These are phyloP conservation scores for Lonchura striata DNA, from an alignment of 2,113 vertebrate genomes.

Conservation along the genomic window DNA sequence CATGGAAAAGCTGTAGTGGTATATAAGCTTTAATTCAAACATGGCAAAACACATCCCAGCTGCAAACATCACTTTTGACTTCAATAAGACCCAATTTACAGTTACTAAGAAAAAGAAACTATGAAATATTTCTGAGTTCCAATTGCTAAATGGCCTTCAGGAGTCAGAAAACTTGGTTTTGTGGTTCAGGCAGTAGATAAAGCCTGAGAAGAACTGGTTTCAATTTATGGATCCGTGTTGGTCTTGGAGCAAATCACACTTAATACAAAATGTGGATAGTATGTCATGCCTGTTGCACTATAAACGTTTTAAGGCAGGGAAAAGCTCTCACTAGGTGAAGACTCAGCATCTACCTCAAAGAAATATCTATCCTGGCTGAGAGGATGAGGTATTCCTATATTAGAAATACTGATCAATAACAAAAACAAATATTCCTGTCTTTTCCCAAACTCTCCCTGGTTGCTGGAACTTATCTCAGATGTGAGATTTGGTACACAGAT, in stretches of 20 bases:
- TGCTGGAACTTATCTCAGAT: neutral
- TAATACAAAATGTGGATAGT: constrained; percentile 27
- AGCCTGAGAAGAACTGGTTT: neutral
- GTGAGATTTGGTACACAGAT: neutral
- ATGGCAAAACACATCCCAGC: neutral
- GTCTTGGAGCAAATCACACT: constrained; percentile 35
- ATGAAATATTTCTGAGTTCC: constrained; percentile 29
- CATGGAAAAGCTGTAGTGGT: neutral
- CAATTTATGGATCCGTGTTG: constrained; percentile 4
- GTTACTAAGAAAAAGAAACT: neutral
- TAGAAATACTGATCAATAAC: constrained; percentile 42
- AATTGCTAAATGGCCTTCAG: constrained; percentile 2
- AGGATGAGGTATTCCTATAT: neutral
- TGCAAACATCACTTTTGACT: neutral
- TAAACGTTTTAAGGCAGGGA: constrained; percentile 5
- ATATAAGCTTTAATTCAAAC: neutral
- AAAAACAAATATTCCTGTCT: constrained; percentile 7
- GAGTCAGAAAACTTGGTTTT: constrained; percentile 7
- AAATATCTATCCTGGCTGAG: neutral
- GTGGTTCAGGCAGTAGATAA: neutral
- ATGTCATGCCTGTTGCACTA: constrained; percentile 33
- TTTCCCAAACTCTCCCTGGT: neutral
- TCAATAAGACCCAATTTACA: neutral
- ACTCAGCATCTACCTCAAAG: neutral
- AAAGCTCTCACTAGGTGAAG: constrained; percentile 8